Base-by-base conservation (phyloP, 92 coral and sea anemone genomes). In the Nematostella vectensis region DNA sequence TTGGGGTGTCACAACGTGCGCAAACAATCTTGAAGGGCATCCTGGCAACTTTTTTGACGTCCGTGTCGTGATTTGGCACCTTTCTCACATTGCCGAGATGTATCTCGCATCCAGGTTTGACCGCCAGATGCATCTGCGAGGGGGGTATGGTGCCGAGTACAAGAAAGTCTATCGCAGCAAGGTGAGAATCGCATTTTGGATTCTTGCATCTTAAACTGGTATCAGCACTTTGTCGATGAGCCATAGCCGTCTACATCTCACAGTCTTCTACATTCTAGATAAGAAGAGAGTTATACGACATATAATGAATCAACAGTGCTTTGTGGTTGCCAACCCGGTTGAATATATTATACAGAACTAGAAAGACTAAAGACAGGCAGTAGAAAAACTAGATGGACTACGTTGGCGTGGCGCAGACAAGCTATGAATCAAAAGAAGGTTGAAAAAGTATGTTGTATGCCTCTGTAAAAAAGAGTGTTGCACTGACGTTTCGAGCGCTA, bases 141-240 rank as follows among this genome's bases (percentile, higher is more conserved):
- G 96, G 96, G 1, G 96, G 96, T 10, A 88, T 45, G 0, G 65
- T 51, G 4, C 83, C 96, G 13, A 88, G 25, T 67, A 88, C 74
- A 24, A 88, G 53, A 20, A 52, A 56, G 16, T 78, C 83, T 24
- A 52, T 48, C 1, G 75, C 52, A 9, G 87, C 93, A 21, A 88
- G 48, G 9, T 29, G 25, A 0, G 61, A 47, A 10, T 52, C 47
- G 75, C 96, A 88, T 26, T 75, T 62, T n/a, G n/a, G n/a, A n/a
- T n/a, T n/a, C 25, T 54, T 69, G 65, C 96, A 88, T 58, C 74
- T 55, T 15, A 86, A 75, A 4, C 61, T 15, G 9, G 15, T 36
- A 15, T 36, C 42, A n/a, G n/a, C n/a, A n/a, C n/a, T n/a, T n/a
- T n/a, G n/a, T n/a, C n/a, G n/a, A n/a, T n/a, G n/a, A n/a, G n/a